Evolutionary conservation across 2,113 vertebrate genomes (phyloP).

Genomic region (Chlamydotis undulata): DNA sequence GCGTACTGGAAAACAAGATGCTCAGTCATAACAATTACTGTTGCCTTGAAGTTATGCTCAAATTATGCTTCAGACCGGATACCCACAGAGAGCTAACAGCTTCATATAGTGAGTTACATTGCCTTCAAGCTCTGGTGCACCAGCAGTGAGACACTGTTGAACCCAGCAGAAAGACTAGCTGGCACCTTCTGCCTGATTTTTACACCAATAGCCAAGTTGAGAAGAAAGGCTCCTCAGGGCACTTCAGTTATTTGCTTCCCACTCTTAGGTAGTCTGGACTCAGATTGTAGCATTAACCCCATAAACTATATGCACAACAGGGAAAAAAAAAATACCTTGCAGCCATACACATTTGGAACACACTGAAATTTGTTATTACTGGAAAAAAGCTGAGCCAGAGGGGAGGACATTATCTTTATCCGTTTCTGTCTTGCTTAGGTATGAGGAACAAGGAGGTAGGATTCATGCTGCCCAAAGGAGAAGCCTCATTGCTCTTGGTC

Average conservation of each 20-base stretch:
- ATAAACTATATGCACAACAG: background rate
- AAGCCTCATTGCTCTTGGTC: background rate
- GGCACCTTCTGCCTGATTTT: background rate
- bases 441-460: background rate
- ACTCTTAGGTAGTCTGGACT: background rate
- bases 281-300: fast-evolving
- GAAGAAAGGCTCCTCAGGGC: background rate
- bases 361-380: background rate
- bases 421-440: background rate
- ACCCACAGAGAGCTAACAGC: background rate
- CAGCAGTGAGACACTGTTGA: background rate
- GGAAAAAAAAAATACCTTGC: background rate
- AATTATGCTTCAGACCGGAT: background rate
- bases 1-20: background rate
- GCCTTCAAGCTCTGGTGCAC: background rate
- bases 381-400: background rate
- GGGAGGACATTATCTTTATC: background rate
- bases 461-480: background rate
- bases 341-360: background rate
- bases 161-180: background rate
- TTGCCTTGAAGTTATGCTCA: background rate
- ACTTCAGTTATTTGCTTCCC: background rate
- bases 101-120: background rate
- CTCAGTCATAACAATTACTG: background rate
- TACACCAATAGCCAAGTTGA: background rate